Base-by-base conservation (phyloP, 2,888 invertebrate species). In the Dasypolia templi region DNA sequence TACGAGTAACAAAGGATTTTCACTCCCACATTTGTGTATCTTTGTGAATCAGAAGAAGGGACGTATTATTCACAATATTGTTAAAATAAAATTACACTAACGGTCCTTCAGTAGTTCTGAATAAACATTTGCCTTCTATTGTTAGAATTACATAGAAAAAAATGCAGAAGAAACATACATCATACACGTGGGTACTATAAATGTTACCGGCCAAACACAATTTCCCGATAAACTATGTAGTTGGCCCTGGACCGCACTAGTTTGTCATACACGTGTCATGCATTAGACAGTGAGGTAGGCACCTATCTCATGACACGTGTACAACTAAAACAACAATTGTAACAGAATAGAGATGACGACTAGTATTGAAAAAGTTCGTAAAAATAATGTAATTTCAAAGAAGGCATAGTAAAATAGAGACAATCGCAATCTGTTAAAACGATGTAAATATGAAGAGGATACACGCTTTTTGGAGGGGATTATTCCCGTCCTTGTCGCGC, bases 31-130 rank as follows among this genome's bases (percentile, higher is more conserved):
- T 32, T 44, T 12, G 35, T 58, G 14, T 11, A 58, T 62, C 26
- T 44, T 71, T 73, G 42, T 73, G 59, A 55, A 35, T 35, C 32
- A 49, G 11, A n/a, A 49, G 11, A n/a, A 67, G 26, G n/a, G 68
- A 49, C n/a, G 9, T 14, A n/a, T n/a, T n/a, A n/a, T n/a, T n/a
- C n/a, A n/a, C n/a, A n/a, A n/a, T n/a, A n/a, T n/a, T n/a, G n/a
- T n/a, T n/a, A n/a, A n/a, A n/a, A n/a, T n/a, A n/a, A 58, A 73
- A 61, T 53, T 22, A 53, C 26, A 26, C 19, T 68, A 9, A 39
- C 39, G 39, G 7, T 9, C 39, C 39, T 39, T 39, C 39, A 7
- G 9, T 39, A 53, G 17, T 17, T 61, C 6, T 55, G 29, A 11
- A 55, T 44, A 32, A 35, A 26, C 44, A 12, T 22, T 39, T 39